Percentiles rank a stretch among this genome's conserved stretches.
Conservation (phyloP, 2,797 vertebrate species). For the Muscicapa comitata region DNA sequence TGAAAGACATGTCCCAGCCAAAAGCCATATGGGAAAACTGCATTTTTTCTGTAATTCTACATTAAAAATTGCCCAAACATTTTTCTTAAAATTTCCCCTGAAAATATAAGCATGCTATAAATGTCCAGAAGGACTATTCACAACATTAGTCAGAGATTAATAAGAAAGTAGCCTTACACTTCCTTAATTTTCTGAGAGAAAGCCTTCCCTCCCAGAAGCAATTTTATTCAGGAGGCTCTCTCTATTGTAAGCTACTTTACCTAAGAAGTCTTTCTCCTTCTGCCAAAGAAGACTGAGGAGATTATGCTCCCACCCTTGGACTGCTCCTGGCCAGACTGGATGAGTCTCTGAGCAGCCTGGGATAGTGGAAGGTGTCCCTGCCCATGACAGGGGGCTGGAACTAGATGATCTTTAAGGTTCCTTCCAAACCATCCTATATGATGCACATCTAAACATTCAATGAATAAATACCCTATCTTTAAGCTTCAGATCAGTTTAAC, state of each 20-base stretch:
- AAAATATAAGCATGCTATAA: neutral
- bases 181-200: neutral
- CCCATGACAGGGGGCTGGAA: neutral
- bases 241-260: neutral
- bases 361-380: neutral
- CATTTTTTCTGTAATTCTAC: neutral
- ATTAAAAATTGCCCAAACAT: neutral
- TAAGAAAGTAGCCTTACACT: neutral
- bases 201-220: neutral
- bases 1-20: neutral
- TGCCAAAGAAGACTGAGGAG: neutral
- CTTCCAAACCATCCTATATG: neutral
- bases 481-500: neutral
- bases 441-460: neutral
- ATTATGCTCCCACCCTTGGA: neutral
- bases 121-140: neutral
- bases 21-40: neutral
- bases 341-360: neutral
- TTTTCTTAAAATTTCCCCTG: neutral
- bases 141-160: neutral
- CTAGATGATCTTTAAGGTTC: neutral
- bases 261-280: neutral
- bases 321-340: neutral
- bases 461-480: neutral
- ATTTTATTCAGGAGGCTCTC: neutral